Base-by-base conservation (phyloP, 2,797 vertebrate genomes). In the Megalops cyprinoides region DNA sequence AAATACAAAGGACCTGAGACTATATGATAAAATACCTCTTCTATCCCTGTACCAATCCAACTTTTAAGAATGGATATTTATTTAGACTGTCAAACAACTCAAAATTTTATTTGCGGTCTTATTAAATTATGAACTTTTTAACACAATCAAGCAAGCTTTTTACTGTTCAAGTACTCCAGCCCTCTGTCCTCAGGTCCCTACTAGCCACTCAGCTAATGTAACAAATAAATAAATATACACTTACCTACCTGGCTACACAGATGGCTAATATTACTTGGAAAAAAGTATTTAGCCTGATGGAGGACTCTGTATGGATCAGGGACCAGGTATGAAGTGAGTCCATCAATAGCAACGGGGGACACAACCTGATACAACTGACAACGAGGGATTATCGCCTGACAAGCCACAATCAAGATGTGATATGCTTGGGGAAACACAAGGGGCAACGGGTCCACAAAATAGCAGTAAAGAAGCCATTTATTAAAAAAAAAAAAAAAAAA, bases 401-500 rank as follows among this genome's bases (percentile, higher is more conserved):
- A 15, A 7, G 23, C 42, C 5, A 7, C 4, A 18, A 55, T 20
- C 12, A 58, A 42, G 28, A 74, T 23, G 37, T n/a, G 10, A 18
- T 74, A n/a, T 58, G 78, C 14, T 74, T 74, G 25, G 8, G 9
- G 69, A 55, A 51, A 74, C 25, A 12, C 10, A 18, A 46, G 56
- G 0, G 34, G n/a, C 20, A 14, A 58, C 28, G 37, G 56, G 48
- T 7, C 49, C 31, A 55, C 80, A 74, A 37, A 34, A 58, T 79
- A 79, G 82, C 39, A 71, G 39, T 39, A 73, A 48, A 46, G 39
- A 15, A 71, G 58, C 55, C n/a, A 79, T 82, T 79, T 42, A 71
- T n/a, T n/a, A n/a, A n/a, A n/a, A n/a, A n/a, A n/a, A n/a, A n/a
- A n/a, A n/a, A n/a, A n/a, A n/a, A n/a, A n/a, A n/a, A 81, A 67